phyloP scores from a whole-genome alignment of 2,113 vertebrate species.

The Microcebus lehilahytsara region DNA sequence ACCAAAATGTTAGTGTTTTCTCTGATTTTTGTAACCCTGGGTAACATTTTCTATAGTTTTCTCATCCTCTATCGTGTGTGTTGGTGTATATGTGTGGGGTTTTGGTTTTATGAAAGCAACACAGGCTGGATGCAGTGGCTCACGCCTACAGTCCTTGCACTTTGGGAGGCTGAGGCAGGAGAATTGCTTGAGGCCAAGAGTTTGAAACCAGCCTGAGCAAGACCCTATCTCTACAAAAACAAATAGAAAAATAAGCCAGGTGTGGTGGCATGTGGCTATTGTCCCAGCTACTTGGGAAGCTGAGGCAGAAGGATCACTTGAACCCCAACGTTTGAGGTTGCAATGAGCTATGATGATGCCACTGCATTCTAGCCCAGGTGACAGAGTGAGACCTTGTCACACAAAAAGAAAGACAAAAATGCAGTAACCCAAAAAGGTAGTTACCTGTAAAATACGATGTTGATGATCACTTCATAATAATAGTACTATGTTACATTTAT shows the following conservation, averaged over 20 bases:
- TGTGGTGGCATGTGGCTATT: too few species aligned
- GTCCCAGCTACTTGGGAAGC: too few species aligned
- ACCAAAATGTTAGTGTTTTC: constrained; percentile 15
- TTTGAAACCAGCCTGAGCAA: too few species aligned
- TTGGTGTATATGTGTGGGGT: not conserved
- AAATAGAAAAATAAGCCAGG: too few species aligned
- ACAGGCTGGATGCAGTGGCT: not conserved
- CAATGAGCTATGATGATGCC: too few species aligned
- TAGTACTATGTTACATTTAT: not conserved
- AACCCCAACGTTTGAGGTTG: too few species aligned
- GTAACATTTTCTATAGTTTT: not conserved
- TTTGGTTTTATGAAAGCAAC: not conserved
- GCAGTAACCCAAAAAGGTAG: not conserved
- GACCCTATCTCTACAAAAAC: too few species aligned
- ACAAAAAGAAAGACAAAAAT: not conserved
- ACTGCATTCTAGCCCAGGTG: not conserved
- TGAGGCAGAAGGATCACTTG: too few species aligned
- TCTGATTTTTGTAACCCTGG: not conserved
- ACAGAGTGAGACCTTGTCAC: too few species aligned
- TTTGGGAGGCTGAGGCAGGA: too few species aligned
- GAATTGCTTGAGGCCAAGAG: too few species aligned
- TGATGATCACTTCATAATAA: not conserved
- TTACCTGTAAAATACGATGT: not conserved
- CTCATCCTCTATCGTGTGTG: not conserved
- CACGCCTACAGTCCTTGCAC: too few species aligned